These are phyloP conservation scores for Brachyopa scutellaris DNA, from an alignment of 2,888 invertebrate species.

Conservation along the genomic window DNA sequence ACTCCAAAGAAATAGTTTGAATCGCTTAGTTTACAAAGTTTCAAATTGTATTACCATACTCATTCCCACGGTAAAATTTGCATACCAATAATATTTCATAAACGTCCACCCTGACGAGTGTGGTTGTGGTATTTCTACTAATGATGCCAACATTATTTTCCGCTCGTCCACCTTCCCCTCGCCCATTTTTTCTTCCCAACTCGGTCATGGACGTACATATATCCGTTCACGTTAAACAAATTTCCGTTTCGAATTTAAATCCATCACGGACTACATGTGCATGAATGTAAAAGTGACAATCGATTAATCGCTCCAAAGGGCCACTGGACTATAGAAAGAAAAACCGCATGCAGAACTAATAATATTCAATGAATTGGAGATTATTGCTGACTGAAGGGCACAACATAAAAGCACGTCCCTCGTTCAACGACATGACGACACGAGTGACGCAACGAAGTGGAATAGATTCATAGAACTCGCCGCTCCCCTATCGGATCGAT, in stretches of 20 bases:
- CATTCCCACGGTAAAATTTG: not conserved
- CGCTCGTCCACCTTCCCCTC: not conserved
- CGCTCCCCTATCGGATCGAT: constrained; percentile 14
- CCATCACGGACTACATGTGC: constrained; percentile 19
- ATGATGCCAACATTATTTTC: constrained; percentile 31
- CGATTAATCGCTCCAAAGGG: constrained; percentile 33
- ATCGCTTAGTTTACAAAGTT: no score
- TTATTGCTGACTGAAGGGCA: not conserved
- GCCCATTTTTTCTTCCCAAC: constrained; percentile 9
- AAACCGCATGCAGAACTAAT: constrained; percentile 10
- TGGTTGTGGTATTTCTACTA: constrained; percentile 42
- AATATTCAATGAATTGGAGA: constrained; percentile 32
- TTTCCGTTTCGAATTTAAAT: constrained; percentile 44
- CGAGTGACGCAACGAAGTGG: constrained; percentile 7
- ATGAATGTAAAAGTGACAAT: constrained; percentile 26
- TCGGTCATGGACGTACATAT: constrained; percentile 56
- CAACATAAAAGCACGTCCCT: not conserved
- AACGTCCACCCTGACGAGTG: not conserved
- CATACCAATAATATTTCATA: constrained; percentile 43
- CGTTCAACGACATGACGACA: constrained; percentile 2
- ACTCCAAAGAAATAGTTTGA: no score
- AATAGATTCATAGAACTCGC: constrained; percentile 18
- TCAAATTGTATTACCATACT: constrained; percentile 12
- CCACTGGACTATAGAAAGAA: not conserved
- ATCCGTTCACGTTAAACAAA: constrained; percentile 30